These are phyloP conservation scores for Vanessa cardui DNA, from an alignment of 2,888 invertebrate genomes.

Conservation along the genomic window DNA sequence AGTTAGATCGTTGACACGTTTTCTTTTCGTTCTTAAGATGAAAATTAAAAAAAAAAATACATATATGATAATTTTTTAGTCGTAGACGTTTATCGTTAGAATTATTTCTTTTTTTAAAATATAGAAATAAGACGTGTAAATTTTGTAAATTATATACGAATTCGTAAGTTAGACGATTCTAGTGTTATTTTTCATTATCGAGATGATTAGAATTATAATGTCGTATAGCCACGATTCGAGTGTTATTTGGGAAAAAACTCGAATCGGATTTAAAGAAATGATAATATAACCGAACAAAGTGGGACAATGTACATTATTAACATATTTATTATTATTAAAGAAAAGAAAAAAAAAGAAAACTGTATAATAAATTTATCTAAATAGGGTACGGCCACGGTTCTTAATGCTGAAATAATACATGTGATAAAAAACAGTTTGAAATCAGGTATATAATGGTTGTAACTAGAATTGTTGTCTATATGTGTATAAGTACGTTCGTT, in stretches of 20 bases:
- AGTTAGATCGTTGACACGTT: neutral
- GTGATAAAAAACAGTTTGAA: slow-evolving; percentile 49
- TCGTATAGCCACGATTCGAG: slow-evolving; percentile 26
- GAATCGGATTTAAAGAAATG: slow-evolving; percentile 1
- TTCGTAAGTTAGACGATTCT: slow-evolving; percentile 8
- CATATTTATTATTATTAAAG: slow-evolving; percentile 23
- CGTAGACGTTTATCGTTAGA: slow-evolving; percentile 12
- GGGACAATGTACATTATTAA: slow-evolving; percentile 34
- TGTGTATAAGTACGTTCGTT: slow-evolving; percentile 33
- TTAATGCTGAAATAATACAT: slow-evolving; percentile 49
- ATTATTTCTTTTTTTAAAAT: slow-evolving; percentile 6
- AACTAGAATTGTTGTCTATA: slow-evolving; percentile 43
- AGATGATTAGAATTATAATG: slow-evolving; percentile 17
- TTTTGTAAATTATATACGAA: slow-evolving; percentile 31
- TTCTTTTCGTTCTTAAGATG: slow-evolving; percentile 5
- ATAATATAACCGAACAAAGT: slow-evolving; percentile 35
- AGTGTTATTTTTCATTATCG: slow-evolving; percentile 26
- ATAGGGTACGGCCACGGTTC: slow-evolving; percentile 54
- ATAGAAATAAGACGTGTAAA: slow-evolving; percentile 34
- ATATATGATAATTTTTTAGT: slow-evolving; percentile 2
- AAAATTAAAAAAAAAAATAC: slow-evolving; percentile 2
- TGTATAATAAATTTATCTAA: slow-evolving; percentile 16
- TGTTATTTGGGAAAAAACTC: slow-evolving; percentile 32
- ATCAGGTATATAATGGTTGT: slow-evolving; percentile 49
- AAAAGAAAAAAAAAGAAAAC: neutral